Evolutionary conservation across 2,113 vertebrate species (phyloP).

Genomic region (Pseudopipra pipra): DNA sequence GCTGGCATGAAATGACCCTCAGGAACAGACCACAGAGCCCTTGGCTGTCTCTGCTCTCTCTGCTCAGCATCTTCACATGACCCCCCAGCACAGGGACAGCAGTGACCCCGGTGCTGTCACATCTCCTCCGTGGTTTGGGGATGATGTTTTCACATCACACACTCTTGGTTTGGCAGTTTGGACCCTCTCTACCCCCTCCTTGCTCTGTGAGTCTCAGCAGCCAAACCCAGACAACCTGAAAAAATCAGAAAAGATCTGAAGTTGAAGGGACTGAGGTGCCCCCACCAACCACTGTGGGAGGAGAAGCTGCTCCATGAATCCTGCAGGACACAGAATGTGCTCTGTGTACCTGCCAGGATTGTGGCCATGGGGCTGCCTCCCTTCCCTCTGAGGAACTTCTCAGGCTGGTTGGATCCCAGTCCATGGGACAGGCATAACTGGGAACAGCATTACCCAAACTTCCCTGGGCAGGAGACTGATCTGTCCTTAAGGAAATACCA

Average conservation of each 20-base stretch:
- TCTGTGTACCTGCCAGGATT: background rate
- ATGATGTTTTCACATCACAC: background rate
- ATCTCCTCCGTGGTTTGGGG: background rate
- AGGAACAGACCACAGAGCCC: background rate
- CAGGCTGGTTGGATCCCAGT: background rate
- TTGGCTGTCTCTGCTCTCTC: background rate
- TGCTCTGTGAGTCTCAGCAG: background rate
- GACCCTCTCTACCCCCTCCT: background rate
- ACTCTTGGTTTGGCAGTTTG: background rate
- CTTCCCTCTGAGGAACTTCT: background rate
- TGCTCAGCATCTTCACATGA: background rate
- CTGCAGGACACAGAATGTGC: background rate
- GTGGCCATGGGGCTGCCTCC: background rate
- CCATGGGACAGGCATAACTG: background rate
- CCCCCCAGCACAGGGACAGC: background rate
- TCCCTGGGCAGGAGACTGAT: background rate
- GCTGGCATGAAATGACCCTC: background rate
- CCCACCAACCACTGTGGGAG: background rate
- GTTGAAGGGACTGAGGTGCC: background rate
- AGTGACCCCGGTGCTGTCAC: background rate
- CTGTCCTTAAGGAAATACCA: background rate
- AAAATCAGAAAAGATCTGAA: background rate
- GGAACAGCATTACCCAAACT: background rate
- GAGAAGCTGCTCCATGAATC: background rate
- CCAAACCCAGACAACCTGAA: background rate